phyloP scores from a whole-genome alignment of 2,888 invertebrate genomes.

The Ypsolopha scabrella region DNA sequence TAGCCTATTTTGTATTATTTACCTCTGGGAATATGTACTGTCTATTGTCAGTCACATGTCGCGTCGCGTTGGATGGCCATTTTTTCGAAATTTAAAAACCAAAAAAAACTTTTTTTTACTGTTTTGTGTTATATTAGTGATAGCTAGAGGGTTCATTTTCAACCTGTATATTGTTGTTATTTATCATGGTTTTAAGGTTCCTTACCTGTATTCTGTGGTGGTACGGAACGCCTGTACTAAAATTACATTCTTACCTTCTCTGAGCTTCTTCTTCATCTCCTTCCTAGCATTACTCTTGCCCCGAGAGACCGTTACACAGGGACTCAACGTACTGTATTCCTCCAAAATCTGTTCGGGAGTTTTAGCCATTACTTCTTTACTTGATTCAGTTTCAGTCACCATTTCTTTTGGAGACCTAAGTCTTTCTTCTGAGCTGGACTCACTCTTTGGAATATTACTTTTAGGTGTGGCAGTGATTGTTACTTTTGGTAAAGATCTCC shows the following conservation, averaged over 20 bases:
- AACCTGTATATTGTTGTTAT: no score
- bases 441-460: slow-evolving; percentile 38
- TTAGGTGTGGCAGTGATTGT: slow-evolving; percentile 22
- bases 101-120: no score
- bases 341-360: slow-evolving; percentile 39
- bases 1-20: no score
- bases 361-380: slow-evolving; percentile 7
- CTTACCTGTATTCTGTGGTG: no score
- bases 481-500: neutral
- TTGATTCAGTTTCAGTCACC: neutral
- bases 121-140: no score
- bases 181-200: no score
- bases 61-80: no score
- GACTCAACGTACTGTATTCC: slow-evolving; percentile 49
- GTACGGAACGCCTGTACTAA: no score
- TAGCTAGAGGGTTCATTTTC: no score
- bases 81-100: no score
- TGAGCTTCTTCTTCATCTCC: slow-evolving; percentile 61
- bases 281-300: slow-evolving; percentile 71
- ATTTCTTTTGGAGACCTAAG: slow-evolving; percentile 35
- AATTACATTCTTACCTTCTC: slow-evolving; percentile 32
- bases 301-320: slow-evolving; percentile 69
- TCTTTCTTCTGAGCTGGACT: slow-evolving; percentile 45
- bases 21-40: no score
- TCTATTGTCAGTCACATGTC: no score